Base-by-base conservation (phyloP, 92 coral and sea anemone species). In the Anthopleura xanthogrammica region DNA sequence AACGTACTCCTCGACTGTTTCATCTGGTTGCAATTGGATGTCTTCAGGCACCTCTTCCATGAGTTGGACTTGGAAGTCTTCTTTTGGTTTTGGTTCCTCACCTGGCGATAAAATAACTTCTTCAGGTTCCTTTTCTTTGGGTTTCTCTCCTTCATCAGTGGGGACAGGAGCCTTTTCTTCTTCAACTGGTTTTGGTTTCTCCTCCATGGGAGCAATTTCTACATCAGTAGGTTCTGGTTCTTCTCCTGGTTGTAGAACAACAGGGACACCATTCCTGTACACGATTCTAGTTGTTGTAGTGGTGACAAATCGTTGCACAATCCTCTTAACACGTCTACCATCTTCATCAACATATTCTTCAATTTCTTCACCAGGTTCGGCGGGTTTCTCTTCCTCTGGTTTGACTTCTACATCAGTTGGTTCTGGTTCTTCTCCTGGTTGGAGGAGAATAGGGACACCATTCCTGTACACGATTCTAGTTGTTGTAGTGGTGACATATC, bases 1-100 rank as follows among this genome's bases (percentile, higher is more conserved):
- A 65, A 83, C 83, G 75, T 66, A 87, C 62, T 92, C 96, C 60
- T 87, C 93, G 41, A 88, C 68, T 60, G 70, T 72, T 7, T 89
- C 90, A 10, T 55, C 66, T 43, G 56, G 43, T 55, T 86, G 73
- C 17, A 56, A 17, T 41, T 65, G 79, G 2, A 74, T 24, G 2
- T 48, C 52, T 9, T 39, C 52, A 74, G 77, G 50, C 13, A 50
- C 0, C 56, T 75, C 78, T 40, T 50, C 60, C 65, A 3, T 5
- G 5, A 8, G 60, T 13, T 48, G 10, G 60, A 50, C 10, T 29
- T 23, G 84, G 0, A 42, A 24, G 13, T 43, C 50, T 4, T 83
- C 41, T 19, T 4, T 43, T 4, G 50, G 50, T 43, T 43, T 7
- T 43, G 50, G 50, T 2, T 43, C 50, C 8, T 43, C 50, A 43